These are phyloP conservation scores for Bubo blakistoni DNA, from an alignment of 2,113 vertebrate genomes.

Conservation along the genomic window DNA sequence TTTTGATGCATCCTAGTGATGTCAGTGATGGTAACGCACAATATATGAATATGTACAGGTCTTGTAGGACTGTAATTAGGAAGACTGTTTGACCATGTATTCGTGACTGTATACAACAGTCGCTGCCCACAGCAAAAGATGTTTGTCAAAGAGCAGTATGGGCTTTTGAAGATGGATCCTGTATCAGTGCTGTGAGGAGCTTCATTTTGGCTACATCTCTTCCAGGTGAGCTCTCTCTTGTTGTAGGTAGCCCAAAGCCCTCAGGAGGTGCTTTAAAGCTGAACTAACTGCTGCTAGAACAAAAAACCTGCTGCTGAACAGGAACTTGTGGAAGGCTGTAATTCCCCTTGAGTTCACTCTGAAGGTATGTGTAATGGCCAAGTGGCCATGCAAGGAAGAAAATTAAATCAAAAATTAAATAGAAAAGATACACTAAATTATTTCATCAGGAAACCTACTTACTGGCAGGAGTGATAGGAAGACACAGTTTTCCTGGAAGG, in stretches of 20 bases:
- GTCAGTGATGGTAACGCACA: not conserved
- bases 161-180: not conserved
- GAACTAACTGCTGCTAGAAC: not conserved
- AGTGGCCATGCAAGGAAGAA: accelerated
- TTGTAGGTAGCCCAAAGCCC: not conserved
- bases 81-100: not conserved
- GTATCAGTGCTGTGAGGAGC: not conserved
- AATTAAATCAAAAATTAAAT: not conserved
- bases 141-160: not conserved
- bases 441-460: not conserved
- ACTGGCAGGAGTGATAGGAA: not conserved
- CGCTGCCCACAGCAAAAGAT: not conserved
- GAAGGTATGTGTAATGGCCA: not conserved
- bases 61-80: not conserved
- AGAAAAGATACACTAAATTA: not conserved
- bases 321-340: not conserved
- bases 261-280: not conserved
- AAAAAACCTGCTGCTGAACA: not conserved
- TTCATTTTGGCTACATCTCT: accelerated
- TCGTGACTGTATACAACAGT: not conserved
- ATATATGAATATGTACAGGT: accelerated
- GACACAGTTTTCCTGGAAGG: not conserved
- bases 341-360: not conserved
- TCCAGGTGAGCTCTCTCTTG: not conserved
- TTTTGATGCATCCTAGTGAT: not conserved